These are phyloP conservation scores for Copsychus sechellarum DNA, from an alignment of 2,113 vertebrate genomes.

Conservation along the genomic window DNA sequence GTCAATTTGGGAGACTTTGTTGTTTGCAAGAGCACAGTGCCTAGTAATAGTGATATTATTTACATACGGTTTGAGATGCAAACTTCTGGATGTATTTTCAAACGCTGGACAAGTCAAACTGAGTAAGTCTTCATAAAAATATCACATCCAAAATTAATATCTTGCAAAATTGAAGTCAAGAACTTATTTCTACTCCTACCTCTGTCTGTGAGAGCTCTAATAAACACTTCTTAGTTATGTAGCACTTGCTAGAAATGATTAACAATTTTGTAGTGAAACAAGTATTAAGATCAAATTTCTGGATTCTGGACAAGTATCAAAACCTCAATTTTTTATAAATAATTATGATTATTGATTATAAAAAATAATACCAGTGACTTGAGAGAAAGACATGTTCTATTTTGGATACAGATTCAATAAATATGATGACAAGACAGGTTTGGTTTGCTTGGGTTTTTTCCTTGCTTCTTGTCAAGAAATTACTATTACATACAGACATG, in stretches of 20 bases:
- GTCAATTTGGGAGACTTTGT: background rate
- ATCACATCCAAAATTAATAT: background rate
- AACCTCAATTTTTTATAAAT: background rate
- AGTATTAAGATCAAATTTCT: background rate
- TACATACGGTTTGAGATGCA: background rate
- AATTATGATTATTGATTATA: background rate
- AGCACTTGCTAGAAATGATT: background rate
- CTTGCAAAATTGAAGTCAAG: background rate
- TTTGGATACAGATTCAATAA: background rate
- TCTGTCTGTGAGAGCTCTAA: background rate
- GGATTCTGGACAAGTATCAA: background rate
- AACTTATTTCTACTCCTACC: background rate
- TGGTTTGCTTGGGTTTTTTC: background rate
- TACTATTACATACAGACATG: background rate
- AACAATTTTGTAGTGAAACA: background rate
- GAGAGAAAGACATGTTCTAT: background rate
- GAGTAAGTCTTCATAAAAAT: background rate
- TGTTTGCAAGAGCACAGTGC: background rate
- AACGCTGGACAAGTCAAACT: background rate
- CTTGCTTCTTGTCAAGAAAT: background rate
- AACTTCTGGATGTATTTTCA: background rate
- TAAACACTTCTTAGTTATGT: background rate
- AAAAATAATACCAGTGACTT: background rate
- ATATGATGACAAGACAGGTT: background rate
- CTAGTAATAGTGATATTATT: background rate